phyloP scores from a whole-genome alignment of 2,888 invertebrate genomes.

The Euplexia lucipara region DNA sequence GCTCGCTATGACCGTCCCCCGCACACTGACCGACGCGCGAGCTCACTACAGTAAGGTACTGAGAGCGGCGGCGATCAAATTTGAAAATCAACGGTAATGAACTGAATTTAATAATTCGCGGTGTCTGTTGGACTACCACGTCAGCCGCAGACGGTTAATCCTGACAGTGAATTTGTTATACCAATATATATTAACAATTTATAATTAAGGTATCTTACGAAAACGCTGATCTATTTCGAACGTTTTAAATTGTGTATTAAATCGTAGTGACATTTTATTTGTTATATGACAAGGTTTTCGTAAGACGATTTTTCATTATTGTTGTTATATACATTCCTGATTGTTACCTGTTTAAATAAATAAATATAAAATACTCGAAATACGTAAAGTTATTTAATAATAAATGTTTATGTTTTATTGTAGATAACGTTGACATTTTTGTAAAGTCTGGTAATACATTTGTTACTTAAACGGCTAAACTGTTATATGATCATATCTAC shows the following conservation, averaged over 20 bases:
- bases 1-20: no score
- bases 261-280: no score
- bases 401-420: background rate
- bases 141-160: no score
- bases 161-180: no score
- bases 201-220: no score
- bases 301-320: background rate
- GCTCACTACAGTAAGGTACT: no score
- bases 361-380: background rate
- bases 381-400: background rate
- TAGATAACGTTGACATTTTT: background rate
- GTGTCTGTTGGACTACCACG: no score
- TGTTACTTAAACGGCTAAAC: background rate
- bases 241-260: no score
- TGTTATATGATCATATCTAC: constrained; percentile 6
- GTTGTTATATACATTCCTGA: constrained; percentile 37
- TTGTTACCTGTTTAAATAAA: constrained; percentile 31
- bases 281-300: background rate
- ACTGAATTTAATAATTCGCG: no score
- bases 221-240: background rate
- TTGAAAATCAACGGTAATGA: no score
- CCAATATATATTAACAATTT: background rate
- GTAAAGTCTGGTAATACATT: background rate
- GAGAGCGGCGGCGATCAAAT: no score
- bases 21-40: no score